These are phyloP conservation scores for Spisula subtruncata DNA, from an alignment of 2,888 invertebrate genomes.

Conservation along the genomic window DNA sequence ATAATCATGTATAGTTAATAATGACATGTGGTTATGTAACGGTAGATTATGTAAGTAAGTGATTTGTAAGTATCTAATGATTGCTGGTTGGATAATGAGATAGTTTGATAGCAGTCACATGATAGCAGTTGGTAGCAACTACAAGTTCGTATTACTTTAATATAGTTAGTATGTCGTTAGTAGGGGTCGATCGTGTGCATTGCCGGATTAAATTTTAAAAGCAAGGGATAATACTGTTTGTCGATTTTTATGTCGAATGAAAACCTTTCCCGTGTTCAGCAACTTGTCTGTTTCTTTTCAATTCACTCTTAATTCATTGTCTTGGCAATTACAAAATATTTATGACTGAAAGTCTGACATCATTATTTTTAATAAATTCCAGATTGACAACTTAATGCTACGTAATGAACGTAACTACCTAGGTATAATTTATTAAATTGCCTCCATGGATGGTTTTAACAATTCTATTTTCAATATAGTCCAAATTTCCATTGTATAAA, in stretches of 20 bases:
- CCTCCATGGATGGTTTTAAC: no score
- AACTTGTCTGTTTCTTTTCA: no score
- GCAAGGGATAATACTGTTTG: not conserved
- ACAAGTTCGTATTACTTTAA: not conserved
- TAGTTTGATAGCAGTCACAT: not conserved
- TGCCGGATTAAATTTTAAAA: not conserved
- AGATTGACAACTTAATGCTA: no score
- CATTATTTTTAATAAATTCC: no score
- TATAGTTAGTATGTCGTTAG: not conserved
- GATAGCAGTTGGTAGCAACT: not conserved
- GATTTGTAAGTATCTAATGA: not conserved
- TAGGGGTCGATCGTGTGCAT: no score
- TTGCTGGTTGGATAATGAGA: not conserved
- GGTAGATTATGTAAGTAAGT: conserved; percentile 6
- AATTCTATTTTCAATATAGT: no score
- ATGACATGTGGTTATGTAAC: conserved; percentile 19
- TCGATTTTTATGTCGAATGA: not conserved
- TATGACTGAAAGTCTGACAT: no score
- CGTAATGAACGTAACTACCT: no score
- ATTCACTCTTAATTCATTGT: no score
- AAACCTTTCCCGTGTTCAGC: not conserved
- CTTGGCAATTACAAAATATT: no score
- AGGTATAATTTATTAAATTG: no score
- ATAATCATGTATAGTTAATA: conserved; percentile 9
- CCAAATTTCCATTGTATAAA: no score